Percentiles rank a stretch among this genome's conserved stretches.
These are phyloP conservation scores for Malthinus seriepunctatus DNA, from an alignment of 2,888 invertebrate species.

Conservation along the genomic window DNA sequence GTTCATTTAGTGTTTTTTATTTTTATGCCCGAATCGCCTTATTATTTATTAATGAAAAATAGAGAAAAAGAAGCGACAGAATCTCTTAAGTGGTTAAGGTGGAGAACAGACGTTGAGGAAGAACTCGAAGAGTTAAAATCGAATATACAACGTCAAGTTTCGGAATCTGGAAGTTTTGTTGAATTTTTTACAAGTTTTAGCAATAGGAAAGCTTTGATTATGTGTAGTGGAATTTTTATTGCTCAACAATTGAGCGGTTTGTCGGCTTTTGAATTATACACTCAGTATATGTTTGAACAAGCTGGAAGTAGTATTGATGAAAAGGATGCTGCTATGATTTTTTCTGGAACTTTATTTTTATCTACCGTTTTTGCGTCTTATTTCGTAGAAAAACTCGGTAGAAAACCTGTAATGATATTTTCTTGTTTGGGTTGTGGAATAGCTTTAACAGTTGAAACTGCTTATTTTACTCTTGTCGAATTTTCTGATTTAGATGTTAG, in stretches of 20 bases:
- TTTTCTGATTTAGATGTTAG: conserved; percentile 27
- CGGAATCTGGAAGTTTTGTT: conserved; percentile 40
- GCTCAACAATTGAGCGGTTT: conserved; percentile 46
- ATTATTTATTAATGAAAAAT: conserved; percentile 43
- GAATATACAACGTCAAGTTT: conserved; percentile 43
- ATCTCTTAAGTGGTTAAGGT: conserved; percentile 38
- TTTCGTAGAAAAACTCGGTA: conserved; percentile 41
- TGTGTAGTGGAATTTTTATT: conserved; percentile 36
- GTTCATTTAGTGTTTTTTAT: conserved; percentile 36
- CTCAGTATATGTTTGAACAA: conserved; percentile 46
- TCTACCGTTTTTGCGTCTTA: conserved; percentile 30
- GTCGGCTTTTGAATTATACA: conserved; percentile 41
- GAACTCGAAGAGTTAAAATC: conserved; percentile 38
- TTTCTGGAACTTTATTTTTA: conserved; percentile 30
- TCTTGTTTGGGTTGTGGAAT: conserved; percentile 38
- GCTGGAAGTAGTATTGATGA: conserved; percentile 44
- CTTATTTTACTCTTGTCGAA: conserved; percentile 40
- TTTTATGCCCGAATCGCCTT: conserved; percentile 47
- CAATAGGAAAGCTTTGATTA: conserved; percentile 42
- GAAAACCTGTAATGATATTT: conserved; percentile 39
- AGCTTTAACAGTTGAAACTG: conserved; percentile 35
- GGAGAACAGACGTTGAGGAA: conserved; percentile 38
- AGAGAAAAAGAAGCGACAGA: conserved; percentile 37
- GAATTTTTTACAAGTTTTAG: conserved; percentile 42
- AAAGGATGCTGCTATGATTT: conserved; percentile 43